Evolutionary conservation across 2,113 vertebrate genomes (phyloP).

Genomic region (Prunella himalayana): DNA sequence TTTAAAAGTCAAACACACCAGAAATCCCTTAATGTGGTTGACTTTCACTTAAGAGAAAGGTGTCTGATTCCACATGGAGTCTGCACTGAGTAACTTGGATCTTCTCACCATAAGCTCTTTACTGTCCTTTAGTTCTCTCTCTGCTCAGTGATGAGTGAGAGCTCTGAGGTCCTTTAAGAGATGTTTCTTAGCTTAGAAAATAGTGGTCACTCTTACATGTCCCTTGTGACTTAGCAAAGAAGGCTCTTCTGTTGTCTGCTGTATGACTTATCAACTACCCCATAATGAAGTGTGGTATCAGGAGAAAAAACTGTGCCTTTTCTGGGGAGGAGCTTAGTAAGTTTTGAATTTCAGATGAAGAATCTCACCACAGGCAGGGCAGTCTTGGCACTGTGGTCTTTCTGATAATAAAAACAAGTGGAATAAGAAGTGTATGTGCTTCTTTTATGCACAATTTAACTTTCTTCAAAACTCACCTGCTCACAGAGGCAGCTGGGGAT

Average conservation of each 20-base stretch:
- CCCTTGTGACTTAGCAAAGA: not conserved
- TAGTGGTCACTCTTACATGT: not conserved
- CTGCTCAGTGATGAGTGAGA: not conserved
- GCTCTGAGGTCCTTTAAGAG: not conserved
- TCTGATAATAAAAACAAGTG: fast-evolving
- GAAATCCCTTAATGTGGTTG: not conserved
- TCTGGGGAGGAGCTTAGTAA: not conserved
- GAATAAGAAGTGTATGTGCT: not conserved
- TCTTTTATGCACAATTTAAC: not conserved
- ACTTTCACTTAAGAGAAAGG: not conserved
- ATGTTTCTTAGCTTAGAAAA: not conserved
- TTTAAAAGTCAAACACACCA: not conserved
- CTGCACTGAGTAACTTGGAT: not conserved
- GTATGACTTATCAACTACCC: not conserved
- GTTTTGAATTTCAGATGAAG: not conserved
- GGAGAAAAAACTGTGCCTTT: not conserved
- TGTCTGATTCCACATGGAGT: not conserved
- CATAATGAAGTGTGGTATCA: not conserved
- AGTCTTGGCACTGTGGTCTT: not conserved
- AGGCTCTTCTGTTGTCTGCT: not conserved
- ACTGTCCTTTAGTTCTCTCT: not conserved
- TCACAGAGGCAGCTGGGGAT: not conserved
- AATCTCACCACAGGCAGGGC: not conserved
- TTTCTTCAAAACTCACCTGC: not conserved
- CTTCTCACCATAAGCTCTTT: not conserved